These are phyloP conservation scores for Paraplagusia blochii DNA, from an alignment of 2,113 vertebrate species.

Conservation along the genomic window DNA sequence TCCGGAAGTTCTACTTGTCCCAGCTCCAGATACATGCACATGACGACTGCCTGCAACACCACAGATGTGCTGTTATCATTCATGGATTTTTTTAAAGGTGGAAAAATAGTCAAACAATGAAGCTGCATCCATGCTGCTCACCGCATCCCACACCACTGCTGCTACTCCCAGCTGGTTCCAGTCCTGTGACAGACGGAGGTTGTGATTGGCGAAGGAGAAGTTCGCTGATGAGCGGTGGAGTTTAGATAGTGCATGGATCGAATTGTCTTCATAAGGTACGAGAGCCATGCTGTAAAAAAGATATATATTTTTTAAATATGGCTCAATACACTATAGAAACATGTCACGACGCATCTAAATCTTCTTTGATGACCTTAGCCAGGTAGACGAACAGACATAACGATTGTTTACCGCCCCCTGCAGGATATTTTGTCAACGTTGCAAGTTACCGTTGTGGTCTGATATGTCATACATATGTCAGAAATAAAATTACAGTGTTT, in stretches of 20 bases:
- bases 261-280: conserved; percentile 81
- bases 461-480: no score
- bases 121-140: conserved; percentile 53
- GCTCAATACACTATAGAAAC: no score
- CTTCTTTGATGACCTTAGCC: background rate
- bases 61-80: no score
- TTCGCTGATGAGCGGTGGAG: conserved; percentile 80
- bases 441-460: no score
- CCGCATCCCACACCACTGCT: conserved; percentile 95
- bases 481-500: no score
- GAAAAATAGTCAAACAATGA: no score
- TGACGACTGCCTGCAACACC: conserved; percentile 82
- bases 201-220: conserved; percentile 80
- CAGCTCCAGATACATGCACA: conserved; percentile 88
- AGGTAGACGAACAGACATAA: background rate
- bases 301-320: no score
- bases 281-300: conserved; percentile 80
- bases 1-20: conserved; percentile 79
- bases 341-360: no score
- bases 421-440: no score
- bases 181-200: conserved; percentile 82
- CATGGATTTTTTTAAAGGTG: no score
- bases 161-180: conserved; percentile 90
- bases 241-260: conserved; percentile 73
- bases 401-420: no score